Conservation (phyloP, 2,888 invertebrate species). For the Trichogramma evanescens region DNA sequence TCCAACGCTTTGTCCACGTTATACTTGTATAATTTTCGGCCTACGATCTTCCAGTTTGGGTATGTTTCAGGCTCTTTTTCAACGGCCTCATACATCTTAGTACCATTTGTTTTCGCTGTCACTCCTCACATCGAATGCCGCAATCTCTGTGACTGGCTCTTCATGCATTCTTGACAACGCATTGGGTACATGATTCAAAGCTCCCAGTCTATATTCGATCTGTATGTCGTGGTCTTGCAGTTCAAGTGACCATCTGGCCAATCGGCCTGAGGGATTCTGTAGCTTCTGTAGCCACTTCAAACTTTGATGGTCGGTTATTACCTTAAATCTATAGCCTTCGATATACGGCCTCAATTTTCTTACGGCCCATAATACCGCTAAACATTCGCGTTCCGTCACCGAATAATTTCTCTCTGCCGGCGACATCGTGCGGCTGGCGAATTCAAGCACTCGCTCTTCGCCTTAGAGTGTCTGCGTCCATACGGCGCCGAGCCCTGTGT, state of each 20-base stretch:
- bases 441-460: conserved; percentile 20
- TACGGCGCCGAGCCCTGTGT: conserved; percentile 16
- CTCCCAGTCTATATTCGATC: conserved; percentile 20
- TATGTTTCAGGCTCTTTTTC: background rate
- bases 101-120: background rate
- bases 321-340: conserved; percentile 27
- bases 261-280: conserved; percentile 19
- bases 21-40: background rate
- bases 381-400: conserved; percentile 26
- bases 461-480: conserved; percentile 12
- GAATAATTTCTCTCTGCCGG: conserved; percentile 18
- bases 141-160: background rate
- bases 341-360: conserved; percentile 27
- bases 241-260: conserved; percentile 23
- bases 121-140: background rate
- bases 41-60: background rate
- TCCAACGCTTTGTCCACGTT: too few species aligned
- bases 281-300: conserved; percentile 25
- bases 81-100: background rate
- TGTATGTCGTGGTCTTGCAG: conserved; percentile 22
- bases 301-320: conserved; percentile 28
- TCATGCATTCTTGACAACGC: conserved; percentile 13
- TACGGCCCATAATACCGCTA: conserved; percentile 25
- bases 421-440: conserved; percentile 18
- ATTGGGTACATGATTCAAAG: conserved; percentile 18